A percentile compares a stretch with the other conserved stretches of the same genome.
Evolutionary conservation across 2,113 vertebrate genomes (phyloP).

Genomic region (Ranitomeya imitator): DNA sequence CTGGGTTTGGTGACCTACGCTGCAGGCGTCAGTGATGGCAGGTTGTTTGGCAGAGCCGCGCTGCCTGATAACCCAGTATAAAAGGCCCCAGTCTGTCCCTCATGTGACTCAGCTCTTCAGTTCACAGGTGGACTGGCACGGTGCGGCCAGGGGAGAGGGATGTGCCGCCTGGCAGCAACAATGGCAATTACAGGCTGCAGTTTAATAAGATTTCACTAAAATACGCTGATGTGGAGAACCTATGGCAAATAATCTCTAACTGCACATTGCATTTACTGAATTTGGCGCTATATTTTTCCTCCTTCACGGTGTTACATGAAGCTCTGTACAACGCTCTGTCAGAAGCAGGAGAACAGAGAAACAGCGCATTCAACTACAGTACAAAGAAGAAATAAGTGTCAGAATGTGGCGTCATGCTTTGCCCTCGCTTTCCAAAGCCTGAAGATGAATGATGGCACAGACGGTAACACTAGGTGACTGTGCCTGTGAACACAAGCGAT

Average conservation of each 20-base stretch:
- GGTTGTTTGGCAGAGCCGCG: background rate
- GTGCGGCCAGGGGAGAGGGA: background rate
- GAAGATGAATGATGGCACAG: too few species aligned
- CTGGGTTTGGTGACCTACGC: background rate
- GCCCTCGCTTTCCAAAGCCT: too few species aligned
- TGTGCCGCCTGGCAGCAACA: background rate
- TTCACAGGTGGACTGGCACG: background rate
- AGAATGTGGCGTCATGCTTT: too few species aligned
- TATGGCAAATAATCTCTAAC: background rate
- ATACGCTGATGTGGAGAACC: background rate
- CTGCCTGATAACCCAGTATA: background rate
- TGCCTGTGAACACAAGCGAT: too few species aligned
- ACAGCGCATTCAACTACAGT: too few species aligned
- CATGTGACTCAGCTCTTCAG: constrained; percentile 7
- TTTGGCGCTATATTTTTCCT: too few species aligned
- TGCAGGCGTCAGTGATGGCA: background rate
- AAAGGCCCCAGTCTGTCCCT: background rate
- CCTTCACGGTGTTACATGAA: too few species aligned
- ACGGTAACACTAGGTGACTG: too few species aligned
- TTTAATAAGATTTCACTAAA: background rate
- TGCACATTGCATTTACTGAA: too few species aligned
- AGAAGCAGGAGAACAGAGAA: too few species aligned
- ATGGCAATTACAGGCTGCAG: background rate
- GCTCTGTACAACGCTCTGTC: too few species aligned
- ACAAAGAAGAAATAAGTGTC: too few species aligned